Base-by-base conservation (phyloP, 2,113 vertebrate species). In the Girardinichthys multiradiatus region DNA sequence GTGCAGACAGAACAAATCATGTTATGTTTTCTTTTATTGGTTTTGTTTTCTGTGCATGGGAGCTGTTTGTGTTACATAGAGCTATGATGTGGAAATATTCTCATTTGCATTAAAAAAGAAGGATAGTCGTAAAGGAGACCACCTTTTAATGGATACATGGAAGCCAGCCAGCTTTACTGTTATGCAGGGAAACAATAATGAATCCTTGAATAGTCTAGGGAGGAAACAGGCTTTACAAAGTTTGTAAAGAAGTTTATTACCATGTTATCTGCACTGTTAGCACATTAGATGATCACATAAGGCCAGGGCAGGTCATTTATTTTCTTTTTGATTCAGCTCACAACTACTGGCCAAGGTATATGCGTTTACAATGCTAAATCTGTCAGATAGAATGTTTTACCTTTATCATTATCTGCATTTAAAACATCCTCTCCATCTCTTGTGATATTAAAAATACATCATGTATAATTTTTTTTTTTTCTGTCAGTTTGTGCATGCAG, bases 391-490 rank as follows among this genome's bases (percentile, higher is more conserved):
- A 65, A 85, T 85, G 60, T 72, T 85, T 73, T 74, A 57, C 65
- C 15, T 65, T 60, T 86, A 68, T 85, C 76, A 80, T 62, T 64
- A 27, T 33, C 70, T 72, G 57, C 66, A 74, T 72, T 72, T 57
- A 64, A 64, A 72, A 59, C 26, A 8, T 72, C 71, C 80, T 37
- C 58, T 83, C 67, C 59, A 78, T 79, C 74, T 80, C 64, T 59
- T 26, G 67, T 57, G 42, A 85, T 89, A 73, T 90, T 80, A 45
- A 84, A 87, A 87, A 83, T 77, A 82, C 72, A 70, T 73, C 86
- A 87, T 81, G 72, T 75, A 83, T 90, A 90, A 83, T 87, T 91
- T 61, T 87, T 80, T 69, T 80, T 87, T 91, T 61, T 87, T 80
- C 71, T 80, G 84, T 90, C 89, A 89, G 62, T 74, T 86, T 84